phyloP scores from a whole-genome alignment of 2,113 vertebrate species.

The Caranx melampygus region DNA sequence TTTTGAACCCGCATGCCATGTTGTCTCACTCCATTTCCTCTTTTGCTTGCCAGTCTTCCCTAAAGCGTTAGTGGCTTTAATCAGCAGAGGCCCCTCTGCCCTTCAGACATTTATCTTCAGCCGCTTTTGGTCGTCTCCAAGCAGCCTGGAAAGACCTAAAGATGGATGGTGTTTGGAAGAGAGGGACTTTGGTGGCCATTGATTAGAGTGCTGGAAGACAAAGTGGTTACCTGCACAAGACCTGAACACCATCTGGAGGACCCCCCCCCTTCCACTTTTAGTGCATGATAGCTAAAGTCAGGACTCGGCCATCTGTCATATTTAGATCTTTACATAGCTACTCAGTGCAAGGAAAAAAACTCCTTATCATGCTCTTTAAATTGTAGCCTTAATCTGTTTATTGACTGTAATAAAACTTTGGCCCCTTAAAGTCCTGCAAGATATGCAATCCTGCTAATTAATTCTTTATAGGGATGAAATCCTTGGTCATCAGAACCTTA shows the following conservation, averaged over 20 bases:
- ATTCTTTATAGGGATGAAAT: slow-evolving; percentile 50
- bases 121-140: slow-evolving; percentile 56
- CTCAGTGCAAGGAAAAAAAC: background rate
- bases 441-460: slow-evolving; percentile 52
- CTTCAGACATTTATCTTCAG: slow-evolving; percentile 72
- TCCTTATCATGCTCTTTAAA: slow-evolving; percentile 24
- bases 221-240: slow-evolving; percentile 63
- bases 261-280: slow-evolving; percentile 7
- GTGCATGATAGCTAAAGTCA: slow-evolving; percentile 48
- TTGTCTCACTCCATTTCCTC: slow-evolving; percentile 79
- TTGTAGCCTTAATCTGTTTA: slow-evolving; percentile 38
- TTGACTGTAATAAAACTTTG: slow-evolving; percentile 52
- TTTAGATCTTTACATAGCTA: background rate
- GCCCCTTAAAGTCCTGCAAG: slow-evolving; percentile 55
- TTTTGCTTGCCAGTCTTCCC: slow-evolving; percentile 67
- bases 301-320: slow-evolving; percentile 38
- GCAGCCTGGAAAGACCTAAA: slow-evolving; percentile 61
- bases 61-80: slow-evolving; percentile 68
- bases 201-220: slow-evolving; percentile 72
- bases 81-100: slow-evolving; percentile 62
- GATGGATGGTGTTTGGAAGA: slow-evolving; percentile 72
- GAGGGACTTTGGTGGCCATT: slow-evolving; percentile 63
- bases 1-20: slow-evolving; percentile 73
- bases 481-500: slow-evolving; percentile 54
- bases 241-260: slow-evolving; percentile 64